Evolutionary conservation across 2,797 vertebrate genomes (phyloP).

Genomic region (Pristis pectinata): DNA sequence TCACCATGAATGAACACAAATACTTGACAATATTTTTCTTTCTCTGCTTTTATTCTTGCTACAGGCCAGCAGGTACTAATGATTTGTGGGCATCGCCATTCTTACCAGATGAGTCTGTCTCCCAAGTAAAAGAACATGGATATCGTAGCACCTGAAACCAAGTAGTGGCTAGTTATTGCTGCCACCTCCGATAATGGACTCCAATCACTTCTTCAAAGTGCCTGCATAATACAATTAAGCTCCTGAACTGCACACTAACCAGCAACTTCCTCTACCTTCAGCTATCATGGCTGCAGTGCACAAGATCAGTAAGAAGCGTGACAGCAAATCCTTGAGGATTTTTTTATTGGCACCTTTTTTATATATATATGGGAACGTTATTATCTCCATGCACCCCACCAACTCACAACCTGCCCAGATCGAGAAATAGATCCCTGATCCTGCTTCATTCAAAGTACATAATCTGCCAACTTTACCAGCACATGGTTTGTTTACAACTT

Average conservation of each 20-base stretch:
- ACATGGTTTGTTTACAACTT: not conserved
- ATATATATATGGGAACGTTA: not conserved
- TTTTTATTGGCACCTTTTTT: not conserved
- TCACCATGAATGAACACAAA: conserved; percentile 2
- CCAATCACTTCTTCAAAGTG: not conserved
- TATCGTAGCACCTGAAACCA: not conserved
- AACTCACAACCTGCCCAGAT: not conserved
- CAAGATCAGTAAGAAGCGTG: not conserved
- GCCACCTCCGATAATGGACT: no score
- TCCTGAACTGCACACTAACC: not conserved
- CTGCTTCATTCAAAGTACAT: not conserved
- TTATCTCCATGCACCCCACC: not conserved
- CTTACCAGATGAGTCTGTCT: not conserved
- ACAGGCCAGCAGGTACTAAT: conserved; percentile 7
- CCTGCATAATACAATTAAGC: not conserved
- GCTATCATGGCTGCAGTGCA: not conserved
- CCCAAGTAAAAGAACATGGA: not conserved
- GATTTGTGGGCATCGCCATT: not conserved
- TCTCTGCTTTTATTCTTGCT: not conserved
- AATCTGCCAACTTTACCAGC: not conserved
- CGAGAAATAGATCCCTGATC: not conserved
- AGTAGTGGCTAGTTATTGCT: not conserved
- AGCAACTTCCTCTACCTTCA: not conserved
- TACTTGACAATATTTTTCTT: not conserved
- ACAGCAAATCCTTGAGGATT: not conserved